A percentile compares a stretch with the other conserved stretches of the same genome.
Conservation (phyloP, 2,888 invertebrate genomes). For the Pomacea canaliculata region DNA sequence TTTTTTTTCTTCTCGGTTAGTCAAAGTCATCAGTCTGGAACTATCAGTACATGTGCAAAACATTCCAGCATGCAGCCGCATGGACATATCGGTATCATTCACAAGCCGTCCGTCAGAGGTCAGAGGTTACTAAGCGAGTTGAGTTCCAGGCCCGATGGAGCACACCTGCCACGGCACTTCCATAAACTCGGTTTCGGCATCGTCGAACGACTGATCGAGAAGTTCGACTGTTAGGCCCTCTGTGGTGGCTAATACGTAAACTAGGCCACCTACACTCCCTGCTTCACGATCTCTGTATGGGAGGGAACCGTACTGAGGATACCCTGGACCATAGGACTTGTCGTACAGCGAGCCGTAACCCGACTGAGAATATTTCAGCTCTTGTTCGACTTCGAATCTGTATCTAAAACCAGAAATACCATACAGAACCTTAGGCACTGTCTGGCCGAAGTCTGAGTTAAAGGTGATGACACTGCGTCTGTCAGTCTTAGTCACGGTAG, state of each 20-base stretch:
- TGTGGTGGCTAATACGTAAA: background rate
- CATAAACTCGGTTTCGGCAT: background rate
- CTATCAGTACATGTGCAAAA: too few relatives aligned
- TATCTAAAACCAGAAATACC: background rate
- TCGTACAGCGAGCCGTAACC: background rate
- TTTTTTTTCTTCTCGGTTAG: too few relatives aligned
- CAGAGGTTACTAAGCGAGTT: background rate
- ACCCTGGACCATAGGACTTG: background rate
- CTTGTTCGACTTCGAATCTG: background rate
- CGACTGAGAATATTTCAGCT: background rate
- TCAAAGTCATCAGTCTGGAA: too few relatives aligned
- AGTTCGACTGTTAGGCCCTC: background rate
- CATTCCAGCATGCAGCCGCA: too few relatives aligned
- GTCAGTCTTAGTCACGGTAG: background rate
- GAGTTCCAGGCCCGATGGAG: constrained; percentile 1
- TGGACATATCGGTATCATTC: too few relatives aligned
- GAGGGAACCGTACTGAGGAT: background rate
- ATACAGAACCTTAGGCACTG: background rate
- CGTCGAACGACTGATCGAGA: background rate
- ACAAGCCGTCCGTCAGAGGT: too few relatives aligned
- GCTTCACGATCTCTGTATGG: background rate
- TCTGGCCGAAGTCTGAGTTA: background rate
- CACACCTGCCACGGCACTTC: background rate
- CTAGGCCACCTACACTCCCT: background rate
- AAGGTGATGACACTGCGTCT: background rate